A percentile compares a stretch with the other conserved stretches of the same genome.
Evolutionary conservation across 2,113 vertebrate species (phyloP).

Genomic region (Mirza zaza): DNA sequence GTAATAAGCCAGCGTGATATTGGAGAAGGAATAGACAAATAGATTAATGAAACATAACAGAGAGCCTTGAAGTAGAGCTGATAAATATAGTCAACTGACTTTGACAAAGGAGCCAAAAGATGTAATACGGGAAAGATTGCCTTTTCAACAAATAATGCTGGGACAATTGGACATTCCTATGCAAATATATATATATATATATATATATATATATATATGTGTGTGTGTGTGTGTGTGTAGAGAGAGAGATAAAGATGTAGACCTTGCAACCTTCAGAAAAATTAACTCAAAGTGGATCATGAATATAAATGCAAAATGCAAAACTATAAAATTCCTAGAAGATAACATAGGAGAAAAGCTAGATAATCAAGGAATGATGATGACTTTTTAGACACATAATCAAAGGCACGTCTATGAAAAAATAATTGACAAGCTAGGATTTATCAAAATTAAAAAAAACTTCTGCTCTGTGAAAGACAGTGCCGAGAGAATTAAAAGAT

Average conservation of each 20-base stretch:
- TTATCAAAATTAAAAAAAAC: background rate
- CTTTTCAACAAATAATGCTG: background rate
- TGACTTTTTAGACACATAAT: background rate
- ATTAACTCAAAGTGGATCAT: background rate
- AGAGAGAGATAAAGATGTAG: background rate
- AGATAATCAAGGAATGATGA: background rate
- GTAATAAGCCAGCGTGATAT: background rate
- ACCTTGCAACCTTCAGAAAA: background rate
- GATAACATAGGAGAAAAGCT: background rate
- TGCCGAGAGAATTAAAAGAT: background rate
- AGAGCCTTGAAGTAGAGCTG: background rate
- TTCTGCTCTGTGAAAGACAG: background rate
- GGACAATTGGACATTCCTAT: background rate
- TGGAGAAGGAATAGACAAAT: background rate
- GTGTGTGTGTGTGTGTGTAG: too few relatives aligned
- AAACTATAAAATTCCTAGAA: background rate
- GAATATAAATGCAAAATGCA: background rate
- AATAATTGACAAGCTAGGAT: background rate
- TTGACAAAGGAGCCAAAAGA: background rate
- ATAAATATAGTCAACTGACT: background rate
- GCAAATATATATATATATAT: background rate
- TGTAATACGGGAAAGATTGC: background rate
- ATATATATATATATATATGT: too few relatives aligned
- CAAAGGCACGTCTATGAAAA: background rate
- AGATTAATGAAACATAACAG: background rate